Base-by-base conservation (phyloP, 1,140 invertebrate species). In the Oncopodura yosiiana region DNA sequence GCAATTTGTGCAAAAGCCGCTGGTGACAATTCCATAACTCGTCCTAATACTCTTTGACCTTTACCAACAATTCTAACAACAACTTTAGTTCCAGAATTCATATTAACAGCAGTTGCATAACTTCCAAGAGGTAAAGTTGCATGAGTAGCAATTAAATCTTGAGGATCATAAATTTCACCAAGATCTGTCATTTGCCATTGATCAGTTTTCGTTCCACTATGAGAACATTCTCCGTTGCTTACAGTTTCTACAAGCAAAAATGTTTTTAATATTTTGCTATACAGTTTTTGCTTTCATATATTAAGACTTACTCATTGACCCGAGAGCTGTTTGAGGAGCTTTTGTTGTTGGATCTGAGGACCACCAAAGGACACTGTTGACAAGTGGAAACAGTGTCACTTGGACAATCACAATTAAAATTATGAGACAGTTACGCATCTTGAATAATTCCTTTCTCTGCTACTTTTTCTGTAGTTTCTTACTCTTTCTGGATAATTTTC, bases 1-100 rank as follows among this genome's bases (percentile, higher is more conserved):
- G 34, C 50, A 19, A 58, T 37, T 44, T 53, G 56, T 16, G 32
- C 32, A 29, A 58, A 58, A 1, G 56, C 56, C 18, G 50, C 36
- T 0, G 45, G 50, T 18, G 50, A 53, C 16, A 58, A 29, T 6
- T 51, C 45, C 56, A 58, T 53, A 1, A 58, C 29, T 1, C 56
- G 18, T 18, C 56, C 56, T 4, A 43, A 29, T 19, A 53, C 39
- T 16, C 29, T 16, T 0, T 30, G 38, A 21, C 41, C 45, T 12
- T 27, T 26, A 21, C 46, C 36, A 23, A 44, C 41, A 3, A 58
- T 48, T 27, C 51, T 34, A n/a, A 58, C 51, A 0, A 39, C 38
- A 21, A 58, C 51, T 2, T 50, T 32, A 12, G 36, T 42, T 19
- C 41, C 30, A 6, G 29, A 49, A 3, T 21, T 37, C 19, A 30